Conservation (phyloP, 2,113 vertebrate genomes). For the Gavia stellata region DNA sequence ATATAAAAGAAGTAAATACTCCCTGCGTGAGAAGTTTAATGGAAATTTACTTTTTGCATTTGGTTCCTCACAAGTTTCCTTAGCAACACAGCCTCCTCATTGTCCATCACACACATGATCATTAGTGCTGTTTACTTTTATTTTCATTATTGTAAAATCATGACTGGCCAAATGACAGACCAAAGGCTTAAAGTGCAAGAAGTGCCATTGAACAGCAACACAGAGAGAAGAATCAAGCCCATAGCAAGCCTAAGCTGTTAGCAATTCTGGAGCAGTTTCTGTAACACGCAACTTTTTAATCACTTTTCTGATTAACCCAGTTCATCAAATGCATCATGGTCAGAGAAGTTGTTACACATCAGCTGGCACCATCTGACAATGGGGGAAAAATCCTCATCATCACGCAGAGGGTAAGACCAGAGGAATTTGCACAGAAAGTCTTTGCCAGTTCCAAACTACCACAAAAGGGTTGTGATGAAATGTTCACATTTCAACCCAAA, state of each 20-base stretch:
- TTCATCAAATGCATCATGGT: not conserved
- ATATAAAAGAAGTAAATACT: not conserved
- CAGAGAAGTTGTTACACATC: not conserved
- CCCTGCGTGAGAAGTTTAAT: not conserved
- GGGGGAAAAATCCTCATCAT: not conserved
- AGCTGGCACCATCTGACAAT: not conserved
- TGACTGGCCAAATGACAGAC: not conserved
- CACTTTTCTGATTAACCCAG: not conserved
- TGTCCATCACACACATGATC: not conserved
- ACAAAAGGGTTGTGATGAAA: not conserved
- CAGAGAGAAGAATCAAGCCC: not conserved
- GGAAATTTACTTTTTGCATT: not conserved
- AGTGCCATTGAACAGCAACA: not conserved
- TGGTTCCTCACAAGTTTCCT: not conserved
- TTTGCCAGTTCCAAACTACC: not conserved
- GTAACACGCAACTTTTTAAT: not conserved
- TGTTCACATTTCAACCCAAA: not conserved
- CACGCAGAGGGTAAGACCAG: not conserved
- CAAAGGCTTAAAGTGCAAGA: not conserved
- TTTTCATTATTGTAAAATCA: not conserved
- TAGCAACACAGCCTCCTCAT: not conserved
- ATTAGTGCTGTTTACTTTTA: not conserved
- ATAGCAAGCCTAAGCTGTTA: fast-evolving
- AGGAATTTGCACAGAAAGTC: not conserved
- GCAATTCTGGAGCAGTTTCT: not conserved